Evolutionary conservation across 2,797 vertebrate genomes (phyloP), one percentile per base, ranked within the genome.

Genomic region (Tragopan temminckii): DNA sequence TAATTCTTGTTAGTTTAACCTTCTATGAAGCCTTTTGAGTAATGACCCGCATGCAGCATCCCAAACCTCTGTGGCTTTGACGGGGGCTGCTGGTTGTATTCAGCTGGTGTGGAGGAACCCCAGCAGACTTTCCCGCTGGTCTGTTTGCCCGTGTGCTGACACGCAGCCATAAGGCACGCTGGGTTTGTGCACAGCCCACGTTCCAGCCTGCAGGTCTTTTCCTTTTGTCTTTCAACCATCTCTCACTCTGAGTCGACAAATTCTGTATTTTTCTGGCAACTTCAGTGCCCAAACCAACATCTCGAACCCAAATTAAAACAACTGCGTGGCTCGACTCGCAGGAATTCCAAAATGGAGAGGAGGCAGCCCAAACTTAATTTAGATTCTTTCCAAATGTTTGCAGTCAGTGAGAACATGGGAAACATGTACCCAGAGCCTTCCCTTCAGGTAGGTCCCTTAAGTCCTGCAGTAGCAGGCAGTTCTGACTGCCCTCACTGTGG

Each of bases 271-370:
- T 95, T 91, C 78, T 33, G 80, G 92, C 88, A 97, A 93, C 88
- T 94, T 95, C 45, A 62, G 92, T 88, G 86, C 97, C 89, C 91
- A 88, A 90, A 93, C 92, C 93, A 92, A 81, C 93, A 76, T 77
- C 90, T 97, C 88, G 85, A 94, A 94, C 66, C 78, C 67, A 85
- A 91, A 90, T 84, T 83, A 89, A 92, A 96, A 90, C 80, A 95
- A 92, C 79, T 94, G 85, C 81, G 14, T 16, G 23, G 85, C 77
- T 93, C 24, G 9, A 68, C 82, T 77, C 62, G 14, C 61, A 76
- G 87, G 90, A 94, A 75, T 79, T 68, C 36, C 79, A 79, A 92
- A 91, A 69, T 1, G 1, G 9, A 62, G 55, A 3, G 63, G 85
- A 77, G 93, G 87, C 72, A 58, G 72, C 80, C 83, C 61, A n/a